Base-by-base conservation (phyloP, 1,140 invertebrate genomes). In the Plectrocnemia conspersa region DNA sequence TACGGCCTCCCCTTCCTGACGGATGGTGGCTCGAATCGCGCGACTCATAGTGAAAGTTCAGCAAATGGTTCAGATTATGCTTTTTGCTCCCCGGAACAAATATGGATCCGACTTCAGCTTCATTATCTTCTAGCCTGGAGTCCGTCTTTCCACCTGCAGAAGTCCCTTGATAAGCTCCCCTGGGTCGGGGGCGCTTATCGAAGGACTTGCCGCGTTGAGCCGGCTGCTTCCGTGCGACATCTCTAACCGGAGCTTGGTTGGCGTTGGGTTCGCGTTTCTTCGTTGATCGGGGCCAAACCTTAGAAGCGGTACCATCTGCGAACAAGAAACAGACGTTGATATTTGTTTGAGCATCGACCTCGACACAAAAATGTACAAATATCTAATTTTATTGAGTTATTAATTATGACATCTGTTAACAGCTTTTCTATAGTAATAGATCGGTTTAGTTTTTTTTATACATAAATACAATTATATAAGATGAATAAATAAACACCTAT, bases 61-160 rank as follows among this genome's bases (percentile, higher is more conserved):
- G 79, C 80, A 95, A 81, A 80, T 94, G 88, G 75, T 90, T 93
- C 71, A 91, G 77, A 76, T 90, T 93, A 76, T 88, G 86, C 77
- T 94, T 93, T 76, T 92, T 93, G 68, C 86, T 88, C 74, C 88
- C 88, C 72, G 80, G 82, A 65, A 79, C 72, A 77, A 86, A 82
- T 63, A 89, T 80, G 71, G 88, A 89, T 74, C 87, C 89, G 68
- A 82, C 74, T 79, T 93, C 89, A 73, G 82, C 79, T 62, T 83
- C 81, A 60, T 77, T 68, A 47, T 75, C 69, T 47, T 78, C 76
- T 74, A 62, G 19, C 84, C 84, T 72, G 83, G 83, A 65, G 79
- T 79, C 76, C 83, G 81, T 78, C 79, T 82, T 77, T 85, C 83
- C 68, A 85, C 79, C 65, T 75, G 78, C 68, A 68, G 59, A 9